These are phyloP conservation scores for Cheilosia vulpina DNA, from an alignment of 2,888 invertebrate genomes.

Conservation along the genomic window DNA sequence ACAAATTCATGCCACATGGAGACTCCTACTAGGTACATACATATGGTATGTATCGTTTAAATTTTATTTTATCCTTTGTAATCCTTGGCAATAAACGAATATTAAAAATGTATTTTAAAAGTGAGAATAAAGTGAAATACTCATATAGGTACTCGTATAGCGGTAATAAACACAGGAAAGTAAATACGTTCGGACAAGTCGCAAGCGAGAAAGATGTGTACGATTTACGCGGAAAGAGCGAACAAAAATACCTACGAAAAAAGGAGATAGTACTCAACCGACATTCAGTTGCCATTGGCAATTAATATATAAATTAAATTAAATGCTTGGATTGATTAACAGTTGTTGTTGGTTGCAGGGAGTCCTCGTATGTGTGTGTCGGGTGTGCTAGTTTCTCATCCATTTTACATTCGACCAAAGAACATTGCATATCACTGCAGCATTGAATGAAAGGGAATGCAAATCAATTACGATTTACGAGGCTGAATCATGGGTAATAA, in stretches of 20 bases:
- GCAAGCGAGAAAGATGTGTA: neutral
- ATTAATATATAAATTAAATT: conserved; percentile 72
- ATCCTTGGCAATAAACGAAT: conserved; percentile 53
- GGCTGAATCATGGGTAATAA: conserved; percentile 56
- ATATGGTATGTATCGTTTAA: conserved; percentile 22
- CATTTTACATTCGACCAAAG: neutral
- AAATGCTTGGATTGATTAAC: conserved; percentile 64
- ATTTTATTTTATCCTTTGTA: conserved; percentile 62
- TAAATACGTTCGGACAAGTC: conserved; percentile 21
- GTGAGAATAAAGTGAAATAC: conserved; percentile 24
- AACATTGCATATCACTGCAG: neutral
- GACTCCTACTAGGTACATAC: neutral
- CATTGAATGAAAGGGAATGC: conserved; percentile 47
- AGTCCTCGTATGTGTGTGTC: neutral
- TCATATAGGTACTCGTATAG: conserved; percentile 10
- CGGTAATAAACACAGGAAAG: conserved; percentile 27
- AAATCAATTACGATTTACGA: conserved; percentile 68
- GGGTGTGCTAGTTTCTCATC: conserved; percentile 34
- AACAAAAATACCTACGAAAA: neutral
- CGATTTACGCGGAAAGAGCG: neutral
- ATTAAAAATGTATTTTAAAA: conserved; percentile 64
- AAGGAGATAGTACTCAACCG: conserved; percentile 18
- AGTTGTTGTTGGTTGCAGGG: conserved; percentile 45
- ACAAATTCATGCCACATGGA: neutral
- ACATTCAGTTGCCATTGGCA: conserved; percentile 29